Evolutionary conservation across 2,888 invertebrate genomes (phyloP).

Genomic region (Eupithecia insigniata): DNA sequence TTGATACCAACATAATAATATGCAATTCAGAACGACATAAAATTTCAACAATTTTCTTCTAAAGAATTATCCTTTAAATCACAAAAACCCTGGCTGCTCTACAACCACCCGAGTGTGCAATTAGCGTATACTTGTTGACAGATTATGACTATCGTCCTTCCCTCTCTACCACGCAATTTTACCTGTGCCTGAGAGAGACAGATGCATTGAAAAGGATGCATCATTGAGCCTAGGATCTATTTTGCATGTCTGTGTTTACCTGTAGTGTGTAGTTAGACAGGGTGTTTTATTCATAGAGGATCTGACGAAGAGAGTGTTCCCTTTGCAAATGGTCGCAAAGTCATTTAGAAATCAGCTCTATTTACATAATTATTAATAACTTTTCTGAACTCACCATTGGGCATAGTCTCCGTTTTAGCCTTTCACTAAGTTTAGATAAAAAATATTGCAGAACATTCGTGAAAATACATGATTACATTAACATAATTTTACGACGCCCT

Average conservation of each 20-base stretch:
- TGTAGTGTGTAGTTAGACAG: constrained; percentile 31
- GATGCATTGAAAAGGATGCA: constrained; percentile 52
- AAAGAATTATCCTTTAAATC: neutral
- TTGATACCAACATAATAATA: neutral
- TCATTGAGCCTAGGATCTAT: constrained; percentile 49
- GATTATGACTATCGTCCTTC: constrained; percentile 57
- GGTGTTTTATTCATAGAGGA: neutral
- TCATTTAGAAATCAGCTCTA: neutral
- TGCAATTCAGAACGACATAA: neutral
- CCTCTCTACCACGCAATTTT: constrained; percentile 42
- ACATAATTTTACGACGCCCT: too few species aligned
- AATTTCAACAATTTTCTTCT: neutral
- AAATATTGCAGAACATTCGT: too few species aligned
- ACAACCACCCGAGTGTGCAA: constrained; percentile 63
- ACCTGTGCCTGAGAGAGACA: constrained; percentile 46
- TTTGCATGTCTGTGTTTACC: constrained; percentile 35
- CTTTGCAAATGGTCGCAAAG: neutral
- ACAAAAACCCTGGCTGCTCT: constrained; percentile 38
- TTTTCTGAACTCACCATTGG: too few species aligned
- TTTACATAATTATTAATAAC: too few species aligned
- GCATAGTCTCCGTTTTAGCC: too few species aligned
- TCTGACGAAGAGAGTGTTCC: neutral
- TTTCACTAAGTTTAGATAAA: too few species aligned
- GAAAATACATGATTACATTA: too few species aligned
- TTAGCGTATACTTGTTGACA: constrained; percentile 72